Base-by-base conservation (phyloP, 2,888 invertebrate genomes). In the Notodonta ziczac region DNA sequence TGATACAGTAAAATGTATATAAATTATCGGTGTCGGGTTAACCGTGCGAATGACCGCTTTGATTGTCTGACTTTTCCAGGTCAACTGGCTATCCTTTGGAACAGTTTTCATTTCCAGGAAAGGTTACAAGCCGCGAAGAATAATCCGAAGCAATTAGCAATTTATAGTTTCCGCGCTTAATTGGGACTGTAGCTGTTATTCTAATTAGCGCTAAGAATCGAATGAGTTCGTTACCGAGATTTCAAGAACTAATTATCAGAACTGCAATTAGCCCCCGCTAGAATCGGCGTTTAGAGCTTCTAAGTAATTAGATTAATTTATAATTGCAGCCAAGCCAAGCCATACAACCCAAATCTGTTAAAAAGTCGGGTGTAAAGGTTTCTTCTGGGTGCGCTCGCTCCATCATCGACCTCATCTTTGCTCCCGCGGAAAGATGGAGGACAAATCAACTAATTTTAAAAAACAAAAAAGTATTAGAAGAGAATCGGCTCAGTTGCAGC, bases 241-340 rank as follows among this genome's bases (percentile, higher is more conserved):
- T 74, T 73, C 73, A 73, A 74, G 74, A 74, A 71, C 73, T 74
- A 71, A 74, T 74, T 74, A 74, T 69, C 74, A 66, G 70, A 59
- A 65, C 60, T 66, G 72, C 69, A 74, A 74, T 74, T 74, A 74
- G 70, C 64, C 55, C 61, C 56, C 56, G 56, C 55, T 40, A 61
- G 62, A 68, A 73, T 71, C 74, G 69, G 69, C 67, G 65, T 63
- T 71, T 63, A 67, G 60, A 66, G 61, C 58, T 55, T 65, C 63
- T 70, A 65, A 66, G 68, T 74, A 72, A 68, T 68, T 67, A 72
- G 59, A 66, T 39, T 57, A 57, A 24, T 24, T 24, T 24, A 24
- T 24, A 24, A 2, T 24, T 24, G 24, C 24, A n/a, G n/a, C n/a
- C n/a, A n/a, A n/a, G n/a, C 24, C 24, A 2, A 2, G 1, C 1